These are phyloP conservation scores for Drosophila guanche DNA, from an alignment of 1,140 invertebrate species.

Conservation along the genomic window DNA sequence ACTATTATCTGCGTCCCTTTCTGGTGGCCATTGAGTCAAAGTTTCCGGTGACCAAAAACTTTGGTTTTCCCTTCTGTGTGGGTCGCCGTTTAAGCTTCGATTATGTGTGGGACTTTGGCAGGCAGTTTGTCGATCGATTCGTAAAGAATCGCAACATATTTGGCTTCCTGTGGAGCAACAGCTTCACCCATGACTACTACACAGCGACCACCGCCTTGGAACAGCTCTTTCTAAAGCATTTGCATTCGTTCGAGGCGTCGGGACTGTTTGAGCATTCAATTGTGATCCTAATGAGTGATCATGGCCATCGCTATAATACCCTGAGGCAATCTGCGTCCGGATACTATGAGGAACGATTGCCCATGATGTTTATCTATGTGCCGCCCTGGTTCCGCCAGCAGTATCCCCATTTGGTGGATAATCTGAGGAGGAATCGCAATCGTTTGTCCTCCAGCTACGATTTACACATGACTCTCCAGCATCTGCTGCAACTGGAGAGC, in stretches of 20 bases:
- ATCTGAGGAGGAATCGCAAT: constrained; percentile 88
- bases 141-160: constrained; percentile 86
- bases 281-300: constrained; percentile 95
- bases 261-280: constrained; percentile 87
- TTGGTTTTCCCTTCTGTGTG: constrained; percentile 83
- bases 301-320: constrained; percentile 93
- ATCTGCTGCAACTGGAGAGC: constrained; percentile 74
- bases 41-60: constrained; percentile 48
- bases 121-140: constrained; percentile 84
- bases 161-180: constrained; percentile 90
- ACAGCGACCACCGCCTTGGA: constrained; percentile 88
- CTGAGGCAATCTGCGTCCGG: constrained; percentile 87
- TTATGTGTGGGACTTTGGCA: constrained; percentile 85
- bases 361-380: constrained; percentile 91
- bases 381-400: constrained; percentile 89
- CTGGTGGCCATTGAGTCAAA: constrained; percentile 86
- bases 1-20: constrained; percentile 91
- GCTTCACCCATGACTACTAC: constrained; percentile 89
- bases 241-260: constrained; percentile 85
- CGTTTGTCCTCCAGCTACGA: constrained; percentile 92
- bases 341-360: constrained; percentile 93
- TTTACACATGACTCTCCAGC: constrained; percentile 87
- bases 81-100: constrained; percentile 85
- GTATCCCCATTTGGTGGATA: constrained; percentile 86
- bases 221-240: constrained; percentile 84